Base-by-base conservation (phyloP, 2,113 vertebrate species). In the Onychostoma macrolepis region DNA sequence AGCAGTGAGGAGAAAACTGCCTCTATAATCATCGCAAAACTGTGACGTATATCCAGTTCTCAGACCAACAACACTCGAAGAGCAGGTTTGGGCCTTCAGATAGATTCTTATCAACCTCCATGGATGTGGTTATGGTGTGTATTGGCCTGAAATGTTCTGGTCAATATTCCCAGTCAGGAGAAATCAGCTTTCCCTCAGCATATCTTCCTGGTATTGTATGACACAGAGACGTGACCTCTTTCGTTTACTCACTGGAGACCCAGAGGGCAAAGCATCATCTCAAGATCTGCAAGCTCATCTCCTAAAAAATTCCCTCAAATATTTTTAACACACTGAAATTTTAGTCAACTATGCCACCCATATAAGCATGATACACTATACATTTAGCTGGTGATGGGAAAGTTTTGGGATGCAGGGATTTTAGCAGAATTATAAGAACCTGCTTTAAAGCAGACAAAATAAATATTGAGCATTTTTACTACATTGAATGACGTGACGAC, bases 161-260 rank as follows among this genome's bases (percentile, higher is more conserved):
- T 92, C 89, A 85, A 71, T 71, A 10, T 36, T 88, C 67, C 56
- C 48, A 53, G 11, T 36, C 41, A 19, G 6, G 56, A 90, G n/a
- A 75, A 85, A 84, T 69, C 89, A 17, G 69, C 82, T 41, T 41
- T 90, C 84, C 80, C 77, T 48, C 33, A 43, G 36, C 36, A 28
- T 36, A 24, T 88, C 75, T 92, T 95, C 93, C 93, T 91, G 61
- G 81, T 21, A 93, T 94, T 94, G 91, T 94, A 78, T 74, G 26
- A 77, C 41, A 56, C 82, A 86, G 26, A 50, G 36, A 69, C 28
- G 45, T 82, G 84, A 21, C 15, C 72, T 85, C 58, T 72, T 28
- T 26, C 6, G n/a, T 69, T 24, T 36, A 12, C 15, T 86, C 33
- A 15, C 86, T 63, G 56, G 53, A 67, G 81, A 28, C 41, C 30